Conservation (phyloP, 2,113 vertebrate genomes). For the Chaetodon auriga region DNA sequence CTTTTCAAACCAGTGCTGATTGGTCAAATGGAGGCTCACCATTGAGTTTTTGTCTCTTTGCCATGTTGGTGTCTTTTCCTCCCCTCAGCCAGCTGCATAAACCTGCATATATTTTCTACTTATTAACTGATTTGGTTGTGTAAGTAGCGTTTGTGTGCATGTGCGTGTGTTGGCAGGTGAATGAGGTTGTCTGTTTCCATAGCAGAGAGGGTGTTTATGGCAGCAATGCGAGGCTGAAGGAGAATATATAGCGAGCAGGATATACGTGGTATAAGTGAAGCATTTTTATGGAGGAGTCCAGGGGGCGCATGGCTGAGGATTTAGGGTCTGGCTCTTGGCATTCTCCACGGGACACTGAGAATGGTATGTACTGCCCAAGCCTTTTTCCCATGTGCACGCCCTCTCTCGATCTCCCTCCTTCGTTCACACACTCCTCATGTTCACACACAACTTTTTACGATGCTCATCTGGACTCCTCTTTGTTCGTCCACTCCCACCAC, state of each 20-base stretch:
- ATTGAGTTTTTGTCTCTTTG: neutral
- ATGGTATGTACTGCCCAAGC: slow-evolving; percentile 74
- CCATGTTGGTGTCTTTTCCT: neutral
- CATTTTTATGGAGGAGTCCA: slow-evolving; percentile 53
- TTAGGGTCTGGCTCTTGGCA: slow-evolving; percentile 64
- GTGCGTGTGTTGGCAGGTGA: neutral
- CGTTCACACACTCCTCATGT: neutral
- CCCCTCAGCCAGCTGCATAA: neutral
- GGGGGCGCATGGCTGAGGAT: slow-evolving; percentile 55
- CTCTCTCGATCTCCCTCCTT: slow-evolving; percentile 5
- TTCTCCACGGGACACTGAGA: slow-evolving; percentile 70
- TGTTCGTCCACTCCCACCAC: neutral
- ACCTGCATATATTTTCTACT: neutral
- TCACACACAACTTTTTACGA: slow-evolving; percentile 45
- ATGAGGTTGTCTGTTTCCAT: slow-evolving; percentile 35
- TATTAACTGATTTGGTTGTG: neutral
- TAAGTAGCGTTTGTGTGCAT: slow-evolving; percentile 1
- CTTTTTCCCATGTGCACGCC: slow-evolving; percentile 46
- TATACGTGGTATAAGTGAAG: slow-evolving; percentile 34
- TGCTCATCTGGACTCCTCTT: slow-evolving; percentile 43
- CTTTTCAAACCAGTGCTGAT: neutral
- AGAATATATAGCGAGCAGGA: slow-evolving; percentile 25
- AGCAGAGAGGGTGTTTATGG: neutral
- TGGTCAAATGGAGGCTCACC: too few species aligned
- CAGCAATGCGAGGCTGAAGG: slow-evolving; percentile 1